A percentile compares a stretch with the other conserved stretches of the same genome.
phyloP scores from a whole-genome alignment of 2,113 vertebrate genomes.

The Piprites chloris region DNA sequence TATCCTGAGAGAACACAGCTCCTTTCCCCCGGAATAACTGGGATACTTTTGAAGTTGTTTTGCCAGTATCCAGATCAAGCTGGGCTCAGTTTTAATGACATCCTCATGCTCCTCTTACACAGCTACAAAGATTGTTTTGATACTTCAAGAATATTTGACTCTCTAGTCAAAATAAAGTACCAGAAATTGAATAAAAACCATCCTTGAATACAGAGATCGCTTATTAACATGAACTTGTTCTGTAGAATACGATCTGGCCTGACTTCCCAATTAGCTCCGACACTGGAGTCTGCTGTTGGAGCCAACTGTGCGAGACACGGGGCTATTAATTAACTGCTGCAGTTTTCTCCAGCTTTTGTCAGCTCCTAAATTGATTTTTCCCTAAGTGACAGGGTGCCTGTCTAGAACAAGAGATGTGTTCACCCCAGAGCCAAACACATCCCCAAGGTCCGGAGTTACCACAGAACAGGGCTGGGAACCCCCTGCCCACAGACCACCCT shows the following conservation, averaged over 20 bases:
- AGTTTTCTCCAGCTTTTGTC: not conserved
- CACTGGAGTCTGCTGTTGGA: not conserved
- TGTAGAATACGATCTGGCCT: not conserved
- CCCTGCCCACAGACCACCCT: accelerated
- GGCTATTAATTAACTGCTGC: constrained; percentile 31
- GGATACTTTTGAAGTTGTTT: constrained; percentile 41
- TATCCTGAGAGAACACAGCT: not conserved
- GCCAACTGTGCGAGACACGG: not conserved
- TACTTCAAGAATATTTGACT: constrained; percentile 27
- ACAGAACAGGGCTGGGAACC: not conserved
- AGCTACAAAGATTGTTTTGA: constrained; percentile 48
- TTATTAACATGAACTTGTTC: not conserved
- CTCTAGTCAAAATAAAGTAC: not conserved
- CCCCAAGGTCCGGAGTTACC: accelerated
- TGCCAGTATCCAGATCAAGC: constrained; percentile 18
- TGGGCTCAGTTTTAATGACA: constrained; percentile 2
- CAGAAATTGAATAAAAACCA: not conserved
- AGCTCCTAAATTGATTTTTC: constrained; percentile 14
- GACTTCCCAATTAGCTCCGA: constrained; percentile 14
- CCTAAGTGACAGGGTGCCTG: not conserved
- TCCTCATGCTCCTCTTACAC: not conserved
- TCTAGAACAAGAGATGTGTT: not conserved
- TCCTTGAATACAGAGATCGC: not conserved
- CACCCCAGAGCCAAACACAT: accelerated
- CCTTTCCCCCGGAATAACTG: not conserved